Percentiles rank a stretch among this genome's conserved stretches.
Evolutionary conservation across 2,888 invertebrate species (phyloP).

Genomic region (Carterocephalus palaemon): DNA sequence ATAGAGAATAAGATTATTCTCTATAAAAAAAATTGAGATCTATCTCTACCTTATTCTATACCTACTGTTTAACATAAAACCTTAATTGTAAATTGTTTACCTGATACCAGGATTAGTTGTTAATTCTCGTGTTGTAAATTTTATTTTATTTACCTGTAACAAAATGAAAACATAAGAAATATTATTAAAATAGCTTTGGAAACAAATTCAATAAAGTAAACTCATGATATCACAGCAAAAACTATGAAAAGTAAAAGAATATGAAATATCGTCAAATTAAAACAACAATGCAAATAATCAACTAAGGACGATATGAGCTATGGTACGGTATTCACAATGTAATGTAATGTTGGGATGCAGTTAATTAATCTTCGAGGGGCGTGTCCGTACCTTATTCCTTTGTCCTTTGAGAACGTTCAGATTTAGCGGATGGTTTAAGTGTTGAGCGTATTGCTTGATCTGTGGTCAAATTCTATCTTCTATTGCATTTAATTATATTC

Average conservation of each 20-base stretch:
- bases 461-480: too few relatives aligned
- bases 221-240: too few relatives aligned
- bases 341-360: conserved; percentile 31
- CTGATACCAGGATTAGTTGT: too few relatives aligned
- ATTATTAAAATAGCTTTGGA: background rate
- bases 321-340: conserved; percentile 20
- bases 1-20: too few relatives aligned
- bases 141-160: conserved; percentile 19
- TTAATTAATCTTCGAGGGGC: conserved; percentile 63
- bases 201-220: too few relatives aligned
- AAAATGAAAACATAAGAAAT: conserved; percentile 3
- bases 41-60: too few relatives aligned
- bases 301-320: background rate
- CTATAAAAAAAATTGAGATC: too few relatives aligned
- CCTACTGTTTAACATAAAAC: too few relatives aligned
- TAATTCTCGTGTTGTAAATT: too few relatives aligned
- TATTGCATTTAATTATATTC: too few relatives aligned
- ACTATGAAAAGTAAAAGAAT: too few relatives aligned
- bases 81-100: too few relatives aligned
- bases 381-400: conserved; percentile 56
- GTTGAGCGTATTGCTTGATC: background rate
- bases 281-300: background rate
- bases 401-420: conserved; percentile 43
- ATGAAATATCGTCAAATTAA: background rate
- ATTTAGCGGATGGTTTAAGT: conserved; percentile 35